Conservation (phyloP, 92 coral and sea anemone species). For the Nematostella vectensis region DNA sequence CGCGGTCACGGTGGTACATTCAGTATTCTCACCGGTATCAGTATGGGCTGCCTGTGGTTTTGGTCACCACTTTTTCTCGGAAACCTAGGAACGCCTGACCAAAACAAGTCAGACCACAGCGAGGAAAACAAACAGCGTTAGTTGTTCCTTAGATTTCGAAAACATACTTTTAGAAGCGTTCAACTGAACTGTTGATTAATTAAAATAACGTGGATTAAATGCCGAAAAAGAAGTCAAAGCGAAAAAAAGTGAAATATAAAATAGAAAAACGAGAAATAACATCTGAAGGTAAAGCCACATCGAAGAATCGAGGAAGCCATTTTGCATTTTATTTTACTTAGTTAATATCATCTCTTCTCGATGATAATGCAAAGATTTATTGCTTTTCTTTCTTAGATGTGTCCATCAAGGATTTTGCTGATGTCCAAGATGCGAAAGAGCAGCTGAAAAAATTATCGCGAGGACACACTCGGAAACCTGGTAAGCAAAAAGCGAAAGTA, state of each 20-base stretch:
- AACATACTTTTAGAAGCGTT: no score
- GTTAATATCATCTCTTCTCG: no score
- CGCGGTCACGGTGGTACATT: no score
- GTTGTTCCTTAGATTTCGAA: no score
- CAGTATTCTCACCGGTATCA: no score
- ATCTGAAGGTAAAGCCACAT: not conserved
- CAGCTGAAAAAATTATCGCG: slow-evolving; percentile 43
- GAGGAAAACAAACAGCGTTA: no score
- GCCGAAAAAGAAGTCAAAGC: not conserved
- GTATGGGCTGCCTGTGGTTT: not conserved
- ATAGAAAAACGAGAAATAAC: not conserved
- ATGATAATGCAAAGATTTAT: no score
- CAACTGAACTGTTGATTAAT: no score
- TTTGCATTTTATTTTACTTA: no score
- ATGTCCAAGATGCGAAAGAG: slow-evolving; percentile 52
- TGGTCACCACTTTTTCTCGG: no score
- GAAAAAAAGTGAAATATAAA: not conserved
- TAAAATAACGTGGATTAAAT: no score
- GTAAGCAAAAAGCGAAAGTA: slow-evolving; percentile 10
- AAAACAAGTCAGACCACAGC: not conserved
- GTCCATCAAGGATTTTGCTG: slow-evolving; percentile 69
- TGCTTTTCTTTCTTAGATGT: slow-evolving; percentile 56
- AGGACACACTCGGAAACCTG: slow-evolving; percentile 38
- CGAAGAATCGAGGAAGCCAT: no score
- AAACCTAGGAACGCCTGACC: slow-evolving; percentile 8